Evolutionary conservation across 2,797 vertebrate genomes (phyloP).

Genomic region (Percopsis omiscomaycus): DNA sequence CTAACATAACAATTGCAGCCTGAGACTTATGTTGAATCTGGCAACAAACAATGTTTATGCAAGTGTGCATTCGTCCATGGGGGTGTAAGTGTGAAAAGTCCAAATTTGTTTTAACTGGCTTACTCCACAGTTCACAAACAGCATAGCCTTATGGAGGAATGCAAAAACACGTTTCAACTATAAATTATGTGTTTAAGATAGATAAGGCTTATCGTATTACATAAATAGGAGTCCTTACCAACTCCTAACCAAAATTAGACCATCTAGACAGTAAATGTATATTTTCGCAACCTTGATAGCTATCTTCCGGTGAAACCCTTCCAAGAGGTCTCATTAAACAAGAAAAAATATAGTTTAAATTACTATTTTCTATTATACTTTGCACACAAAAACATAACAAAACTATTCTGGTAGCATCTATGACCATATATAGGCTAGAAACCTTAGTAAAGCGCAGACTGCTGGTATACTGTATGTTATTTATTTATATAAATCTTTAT

Average conservation of each 20-base stretch:
- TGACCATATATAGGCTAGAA: slow-evolving; percentile 49
- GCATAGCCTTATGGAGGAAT: slow-evolving; percentile 7
- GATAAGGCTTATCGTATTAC: no score
- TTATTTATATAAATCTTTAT: slow-evolving; percentile 35
- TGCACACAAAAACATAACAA: slow-evolving; percentile 25
- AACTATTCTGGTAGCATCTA: slow-evolving; percentile 4
- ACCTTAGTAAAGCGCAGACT: slow-evolving; percentile 1
- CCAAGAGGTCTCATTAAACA: no score
- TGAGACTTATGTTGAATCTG: background rate
- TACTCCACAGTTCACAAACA: slow-evolving; percentile 28
- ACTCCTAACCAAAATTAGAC: no score
- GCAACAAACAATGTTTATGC: slow-evolving; percentile 17
- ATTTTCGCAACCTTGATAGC: no score
- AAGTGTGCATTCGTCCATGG: slow-evolving; percentile 26
- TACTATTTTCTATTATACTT: no score
- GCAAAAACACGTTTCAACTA: no score
- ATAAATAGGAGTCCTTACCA: no score
- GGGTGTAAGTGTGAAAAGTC: slow-evolving; percentile 34
- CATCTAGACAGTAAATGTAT: no score
- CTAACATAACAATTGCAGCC: no score
- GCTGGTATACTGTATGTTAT: slow-evolving; percentile 30
- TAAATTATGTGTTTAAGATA: no score
- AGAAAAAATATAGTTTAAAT: no score
- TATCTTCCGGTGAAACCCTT: no score
- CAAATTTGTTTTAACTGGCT: slow-evolving; percentile 41